A percentile compares a stretch with the other conserved stretches of the same genome.
Conservation (phyloP, 2,797 vertebrate genomes). For the Mionectes olivaceus region DNA sequence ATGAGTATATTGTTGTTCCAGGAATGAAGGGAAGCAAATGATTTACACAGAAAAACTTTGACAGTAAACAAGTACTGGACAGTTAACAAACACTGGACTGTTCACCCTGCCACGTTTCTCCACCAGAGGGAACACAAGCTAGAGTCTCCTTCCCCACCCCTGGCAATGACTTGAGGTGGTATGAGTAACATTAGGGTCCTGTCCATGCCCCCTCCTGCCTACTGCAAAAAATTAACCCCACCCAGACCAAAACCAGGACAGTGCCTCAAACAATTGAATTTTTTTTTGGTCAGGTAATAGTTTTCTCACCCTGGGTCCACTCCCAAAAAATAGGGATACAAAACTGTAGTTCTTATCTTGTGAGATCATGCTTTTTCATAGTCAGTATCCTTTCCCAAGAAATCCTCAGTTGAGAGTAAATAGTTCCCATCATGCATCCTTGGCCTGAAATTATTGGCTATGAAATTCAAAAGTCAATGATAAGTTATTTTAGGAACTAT, state of each 20-base stretch:
- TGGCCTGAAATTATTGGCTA: neutral
- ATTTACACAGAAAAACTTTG: neutral
- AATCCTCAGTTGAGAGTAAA: neutral
- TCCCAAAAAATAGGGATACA: neutral
- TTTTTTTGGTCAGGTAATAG: neutral
- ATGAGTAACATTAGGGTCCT: rapidly evolving
- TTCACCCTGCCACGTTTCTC: neutral
- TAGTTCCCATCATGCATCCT: neutral
- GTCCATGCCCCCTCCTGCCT: neutral
- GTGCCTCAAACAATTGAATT: neutral
- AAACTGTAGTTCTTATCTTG: neutral
- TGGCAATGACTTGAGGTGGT: neutral
- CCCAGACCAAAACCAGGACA: neutral
- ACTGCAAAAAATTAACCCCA: neutral
- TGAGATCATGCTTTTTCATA: neutral
- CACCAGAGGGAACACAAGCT: neutral
- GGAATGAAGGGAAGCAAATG: neutral
- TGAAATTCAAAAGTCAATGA: neutral
- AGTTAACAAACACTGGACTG: neutral
- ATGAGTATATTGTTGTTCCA: neutral
- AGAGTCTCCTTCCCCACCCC: neutral
- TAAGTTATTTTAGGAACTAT: neutral
- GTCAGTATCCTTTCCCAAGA: neutral
- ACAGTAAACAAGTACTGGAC: neutral
- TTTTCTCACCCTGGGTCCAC: neutral